Percentiles rank a stretch among this genome's conserved stretches.
These are phyloP conservation scores for Nomada ruficornis DNA, from an alignment of 2,888 invertebrate species.

Conservation along the genomic window DNA sequence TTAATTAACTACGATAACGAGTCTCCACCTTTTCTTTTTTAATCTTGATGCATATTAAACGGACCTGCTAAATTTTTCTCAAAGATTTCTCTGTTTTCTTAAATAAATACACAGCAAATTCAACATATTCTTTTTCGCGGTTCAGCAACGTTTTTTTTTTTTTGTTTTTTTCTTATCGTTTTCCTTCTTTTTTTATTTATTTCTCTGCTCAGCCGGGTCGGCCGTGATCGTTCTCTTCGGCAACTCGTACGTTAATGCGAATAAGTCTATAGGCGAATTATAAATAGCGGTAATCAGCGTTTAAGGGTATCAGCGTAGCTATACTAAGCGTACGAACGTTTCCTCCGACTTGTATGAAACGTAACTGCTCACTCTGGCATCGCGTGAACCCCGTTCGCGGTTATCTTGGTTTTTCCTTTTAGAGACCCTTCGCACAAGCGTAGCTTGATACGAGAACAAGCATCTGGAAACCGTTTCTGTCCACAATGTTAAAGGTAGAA, in stretches of 20 bases:
- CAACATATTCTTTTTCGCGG: constrained; percentile 45
- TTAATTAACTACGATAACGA: constrained; percentile 1
- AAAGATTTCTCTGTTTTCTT: background rate
- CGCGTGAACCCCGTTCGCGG: constrained; percentile 47
- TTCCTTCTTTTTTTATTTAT: constrained; percentile 62
- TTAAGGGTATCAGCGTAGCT: constrained; percentile 70
- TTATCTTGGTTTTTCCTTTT: constrained; percentile 38
- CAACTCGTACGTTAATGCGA: constrained; percentile 58
- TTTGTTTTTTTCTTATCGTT: constrained; percentile 24
- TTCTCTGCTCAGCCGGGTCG: constrained; percentile 62
- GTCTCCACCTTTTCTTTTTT: background rate
- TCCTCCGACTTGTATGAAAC: constrained; percentile 49
- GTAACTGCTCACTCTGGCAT: constrained; percentile 62
- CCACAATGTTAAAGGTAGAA: constrained; percentile 37
- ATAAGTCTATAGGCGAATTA: constrained; percentile 70
- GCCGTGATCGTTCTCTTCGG: constrained; percentile 60
- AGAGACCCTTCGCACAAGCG: constrained; percentile 37
- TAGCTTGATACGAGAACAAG: constrained; percentile 24
- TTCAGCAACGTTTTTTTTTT: constrained; percentile 20
- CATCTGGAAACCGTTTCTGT: constrained; percentile 31
- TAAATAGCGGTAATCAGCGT: constrained; percentile 70
- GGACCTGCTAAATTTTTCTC: constrained; percentile 28
- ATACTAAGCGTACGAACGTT: constrained; percentile 74
- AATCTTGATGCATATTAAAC: background rate
- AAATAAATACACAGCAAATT: constrained; percentile 19